A percentile compares a stretch with the other conserved stretches of the same genome.
Evolutionary conservation across 1,140 invertebrate genomes (phyloP).

Genomic region (Drosophila equinoxialis): DNA sequence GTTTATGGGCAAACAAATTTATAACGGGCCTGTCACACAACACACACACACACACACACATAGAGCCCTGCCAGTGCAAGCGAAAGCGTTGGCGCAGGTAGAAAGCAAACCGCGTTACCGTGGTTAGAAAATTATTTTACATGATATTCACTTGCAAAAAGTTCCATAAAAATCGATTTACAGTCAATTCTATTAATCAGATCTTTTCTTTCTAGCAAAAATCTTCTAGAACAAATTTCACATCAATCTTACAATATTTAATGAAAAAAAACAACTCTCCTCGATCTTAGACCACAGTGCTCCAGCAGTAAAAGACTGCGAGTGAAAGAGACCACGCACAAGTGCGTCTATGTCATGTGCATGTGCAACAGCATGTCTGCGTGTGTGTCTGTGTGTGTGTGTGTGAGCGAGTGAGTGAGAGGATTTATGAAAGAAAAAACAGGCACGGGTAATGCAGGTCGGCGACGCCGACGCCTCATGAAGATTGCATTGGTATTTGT

Average conservation of each 20-base stretch:
- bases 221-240: no score
- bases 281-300: slow-evolving; percentile 27
- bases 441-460: slow-evolving; percentile 43
- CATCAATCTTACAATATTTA: no score
- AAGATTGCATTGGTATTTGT: slow-evolving; percentile 23
- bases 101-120: slow-evolving; percentile 24
- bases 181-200: no score
- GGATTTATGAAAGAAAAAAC: slow-evolving; percentile 26
- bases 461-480: slow-evolving; percentile 10
- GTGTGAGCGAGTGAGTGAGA: slow-evolving; percentile 12
- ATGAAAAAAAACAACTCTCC: no score
- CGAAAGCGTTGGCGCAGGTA: slow-evolving; percentile 13
- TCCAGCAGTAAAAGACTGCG: not conserved
- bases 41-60: slow-evolving; percentile 1
- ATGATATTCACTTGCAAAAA: no score
- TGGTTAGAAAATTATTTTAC: slow-evolving; percentile 8
- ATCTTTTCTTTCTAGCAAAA: no score
- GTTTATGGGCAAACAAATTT: slow-evolving; percentile 63
- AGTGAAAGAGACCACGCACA: slow-evolving; percentile 51
- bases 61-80: slow-evolving; percentile 8
- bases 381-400: slow-evolving; percentile 19
- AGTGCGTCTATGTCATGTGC: slow-evolving; percentile 44
- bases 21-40: slow-evolving; percentile 52
- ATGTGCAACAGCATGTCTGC: not conserved
- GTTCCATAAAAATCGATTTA: no score